A percentile compares a stretch with the other conserved stretches of the same genome.
These are phyloP conservation scores for Botrylloides violaceus DNA, from an alignment of 23 tunicate species.

Conservation along the genomic window DNA sequence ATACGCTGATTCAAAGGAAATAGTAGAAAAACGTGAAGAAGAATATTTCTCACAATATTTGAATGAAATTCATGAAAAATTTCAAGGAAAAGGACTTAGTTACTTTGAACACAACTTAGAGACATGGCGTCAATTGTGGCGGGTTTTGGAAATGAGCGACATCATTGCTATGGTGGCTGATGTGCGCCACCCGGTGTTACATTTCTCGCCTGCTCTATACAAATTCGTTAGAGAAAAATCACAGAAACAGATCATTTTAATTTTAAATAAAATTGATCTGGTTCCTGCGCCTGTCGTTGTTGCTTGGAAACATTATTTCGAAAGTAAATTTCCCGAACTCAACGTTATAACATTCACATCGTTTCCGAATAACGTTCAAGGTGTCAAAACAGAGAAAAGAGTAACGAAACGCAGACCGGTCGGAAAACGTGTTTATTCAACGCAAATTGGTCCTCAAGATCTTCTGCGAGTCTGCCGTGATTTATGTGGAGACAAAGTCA, in stretches of 20 bases:
- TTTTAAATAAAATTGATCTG: slow-evolving; percentile 85
- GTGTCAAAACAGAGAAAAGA: slow-evolving; percentile 28
- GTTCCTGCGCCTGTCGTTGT: slow-evolving; percentile 70
- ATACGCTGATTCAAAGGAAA: slow-evolving; percentile 47
- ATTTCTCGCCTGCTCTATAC: slow-evolving; percentile 90
- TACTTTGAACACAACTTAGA: slow-evolving; percentile 97
- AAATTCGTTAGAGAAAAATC: slow-evolving; percentile 38
- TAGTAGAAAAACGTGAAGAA: slow-evolving; percentile 62
- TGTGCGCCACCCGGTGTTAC: slow-evolving; percentile 90
- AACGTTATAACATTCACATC: slow-evolving; percentile 72
- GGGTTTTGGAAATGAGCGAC: slow-evolving; percentile 82
- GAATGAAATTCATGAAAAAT: slow-evolving; percentile 41
- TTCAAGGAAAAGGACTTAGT: slow-evolving; percentile 54
- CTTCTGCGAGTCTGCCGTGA: slow-evolving; percentile 42
- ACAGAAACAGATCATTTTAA: slow-evolving; percentile 59
- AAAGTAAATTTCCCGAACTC: slow-evolving; percentile 50
- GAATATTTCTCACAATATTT: slow-evolving; percentile 62
- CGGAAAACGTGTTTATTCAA: slow-evolving; percentile 55
- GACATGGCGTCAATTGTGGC: slow-evolving; percentile 94
- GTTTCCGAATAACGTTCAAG: slow-evolving; percentile 56
- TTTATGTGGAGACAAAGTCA: slow-evolving; percentile 68
- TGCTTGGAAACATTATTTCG: slow-evolving; percentile 85
- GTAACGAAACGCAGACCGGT: slow-evolving; percentile 16
- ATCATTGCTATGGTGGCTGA: slow-evolving; percentile 90
- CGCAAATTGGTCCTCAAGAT: slow-evolving; percentile 82